Evolutionary conservation across 2,888 invertebrate genomes (phyloP), one percentile per base, ranked within the genome.

Genomic region (Drosophila hamatofila): DNA sequence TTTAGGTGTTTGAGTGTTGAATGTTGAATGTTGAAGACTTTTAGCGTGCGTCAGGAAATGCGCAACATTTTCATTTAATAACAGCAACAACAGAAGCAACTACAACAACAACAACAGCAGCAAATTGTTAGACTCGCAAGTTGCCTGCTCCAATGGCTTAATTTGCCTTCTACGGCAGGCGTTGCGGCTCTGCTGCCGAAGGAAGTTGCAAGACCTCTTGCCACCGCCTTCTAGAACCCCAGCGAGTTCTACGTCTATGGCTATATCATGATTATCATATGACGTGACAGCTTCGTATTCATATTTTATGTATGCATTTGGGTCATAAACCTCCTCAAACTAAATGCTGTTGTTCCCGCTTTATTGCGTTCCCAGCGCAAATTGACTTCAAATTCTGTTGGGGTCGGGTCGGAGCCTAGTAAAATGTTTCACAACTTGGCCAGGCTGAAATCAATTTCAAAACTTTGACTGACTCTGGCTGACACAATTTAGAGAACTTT

Each of bases 241-340:
- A 7, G 0, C 42, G 33, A 18, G 27, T 0, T 7, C 23, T 8
- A 1, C 18, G 18, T 57, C 55, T 65, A 52, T 70, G 46, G 56
- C 61, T 51, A 71, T 83, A 81, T 81, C 75, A 83, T 90, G 90
- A 91, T 91, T 91, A 91, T 89, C 91, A 88, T 89, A 90, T 91
- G 90, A 90, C 91, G 90, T 91, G 91, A 91, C 89, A 89, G 91
- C 83, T 77, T 78, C 80, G 80, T 48, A 62, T 42, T 63, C 85
- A 89, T 88, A 83, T 86, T 51, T 89, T 89, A 88, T 90, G 88
- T 74, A 87, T 89, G 87, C 89, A 91, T 90, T 91, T 81, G 73
- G 90, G 91, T 91, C 91, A 88, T 89, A 91, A 89, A 86, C 42
- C 42, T 58, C 44, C 51, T 49, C 48, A 27, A 65, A 41, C 46